phyloP scores from a whole-genome alignment of 2,113 vertebrate genomes.

The Rissa tridactyla region DNA sequence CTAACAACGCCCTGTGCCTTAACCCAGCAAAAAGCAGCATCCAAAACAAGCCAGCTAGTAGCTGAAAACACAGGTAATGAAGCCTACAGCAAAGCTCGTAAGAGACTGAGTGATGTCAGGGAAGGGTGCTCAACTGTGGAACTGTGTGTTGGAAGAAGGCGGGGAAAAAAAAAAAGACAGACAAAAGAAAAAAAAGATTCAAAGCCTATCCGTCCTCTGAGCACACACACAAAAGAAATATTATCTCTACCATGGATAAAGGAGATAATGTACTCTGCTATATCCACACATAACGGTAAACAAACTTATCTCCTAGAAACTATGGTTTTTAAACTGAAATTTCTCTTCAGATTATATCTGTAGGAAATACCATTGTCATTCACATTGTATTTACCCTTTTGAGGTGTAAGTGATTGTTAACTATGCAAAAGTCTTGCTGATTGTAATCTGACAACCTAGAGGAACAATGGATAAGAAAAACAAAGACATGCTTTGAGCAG shows the following conservation, averaged over 20 bases:
- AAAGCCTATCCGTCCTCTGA: background rate
- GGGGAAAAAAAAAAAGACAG: background rate
- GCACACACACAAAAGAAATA: background rate
- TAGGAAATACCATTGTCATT: background rate
- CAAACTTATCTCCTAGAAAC: background rate
- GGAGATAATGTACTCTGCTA: background rate
- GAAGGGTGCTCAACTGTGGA: background rate
- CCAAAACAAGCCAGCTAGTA: background rate
- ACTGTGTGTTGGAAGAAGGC: background rate
- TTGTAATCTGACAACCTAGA: background rate
- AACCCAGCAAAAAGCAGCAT: background rate
- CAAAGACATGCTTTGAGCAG: background rate
- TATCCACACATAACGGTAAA: background rate
- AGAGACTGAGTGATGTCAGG: background rate
- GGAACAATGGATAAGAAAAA: background rate
- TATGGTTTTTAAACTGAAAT: background rate
- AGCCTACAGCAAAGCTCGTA: background rate
- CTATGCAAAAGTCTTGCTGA: background rate
- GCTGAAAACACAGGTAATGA: conserved; percentile 8
- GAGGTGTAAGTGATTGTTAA: background rate
- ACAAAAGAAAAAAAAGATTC: background rate
- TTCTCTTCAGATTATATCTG: background rate
- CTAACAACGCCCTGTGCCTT: background rate
- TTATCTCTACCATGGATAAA: background rate
- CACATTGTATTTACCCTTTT: background rate